These are phyloP conservation scores for Drosophila pallidifrons DNA, from an alignment of 1,140 invertebrate species.

Conservation along the genomic window DNA sequence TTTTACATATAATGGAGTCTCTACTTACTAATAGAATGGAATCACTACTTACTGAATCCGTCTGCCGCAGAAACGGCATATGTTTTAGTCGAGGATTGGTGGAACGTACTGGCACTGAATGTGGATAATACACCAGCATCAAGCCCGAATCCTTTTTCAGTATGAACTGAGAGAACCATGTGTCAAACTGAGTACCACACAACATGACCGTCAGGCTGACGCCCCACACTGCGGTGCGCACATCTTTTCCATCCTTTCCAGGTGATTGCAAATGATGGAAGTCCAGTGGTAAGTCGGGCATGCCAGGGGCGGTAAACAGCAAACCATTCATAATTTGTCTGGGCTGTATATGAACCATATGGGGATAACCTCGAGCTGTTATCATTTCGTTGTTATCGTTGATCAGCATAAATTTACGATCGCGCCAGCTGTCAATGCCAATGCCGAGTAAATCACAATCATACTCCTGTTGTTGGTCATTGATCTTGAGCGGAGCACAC, in stretches of 20 bases:
- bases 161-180: conserved; percentile 88
- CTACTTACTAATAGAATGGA: background rate
- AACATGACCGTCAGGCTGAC: conserved; percentile 86
- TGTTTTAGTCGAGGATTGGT: conserved; percentile 46
- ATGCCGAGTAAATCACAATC: conserved; percentile 86
- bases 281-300: conserved; percentile 86
- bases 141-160: conserved; percentile 86
- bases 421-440: conserved; percentile 83
- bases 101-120: conserved; percentile 80
- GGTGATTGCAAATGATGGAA: conserved; percentile 59
- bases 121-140: conserved; percentile 87
- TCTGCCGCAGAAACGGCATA: conserved; percentile 65
- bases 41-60: conserved; percentile 67
- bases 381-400: conserved; percentile 86
- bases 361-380: conserved; percentile 86
- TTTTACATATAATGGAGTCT: background rate
- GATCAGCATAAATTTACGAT: conserved; percentile 86
- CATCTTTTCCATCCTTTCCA: conserved; percentile 74
- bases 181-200: conserved; percentile 87
- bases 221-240: conserved; percentile 86
- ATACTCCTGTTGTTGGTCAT: conserved; percentile 74
- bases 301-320: conserved; percentile 84
- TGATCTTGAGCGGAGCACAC: conserved; percentile 80
- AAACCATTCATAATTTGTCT: conserved; percentile 74
- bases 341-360: conserved; percentile 86